Evolutionary conservation across 2,113 vertebrate species (phyloP), one percentile per base, ranked within the genome.

Genomic region (Taxidea taxus): DNA sequence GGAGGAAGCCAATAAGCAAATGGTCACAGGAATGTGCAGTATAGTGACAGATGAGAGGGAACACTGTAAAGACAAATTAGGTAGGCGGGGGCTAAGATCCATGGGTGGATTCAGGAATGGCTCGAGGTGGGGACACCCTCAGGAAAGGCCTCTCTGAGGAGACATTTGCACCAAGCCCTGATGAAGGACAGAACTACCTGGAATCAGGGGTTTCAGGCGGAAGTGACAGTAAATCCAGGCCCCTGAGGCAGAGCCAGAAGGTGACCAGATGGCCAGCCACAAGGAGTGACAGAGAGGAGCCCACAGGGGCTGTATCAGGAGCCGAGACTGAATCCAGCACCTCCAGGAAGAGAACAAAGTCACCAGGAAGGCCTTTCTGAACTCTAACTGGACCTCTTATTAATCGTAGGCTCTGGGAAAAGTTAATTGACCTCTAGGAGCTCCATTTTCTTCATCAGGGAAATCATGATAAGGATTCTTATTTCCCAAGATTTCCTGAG

Each of bases 271-370:
- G 70, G 34, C 56, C 1, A 1, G 27, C 56, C 3, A 1, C 25
- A 23, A 5, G 0, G n/a, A 51, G 91, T 18, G 27, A 42, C 5
- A 23, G 31, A 27, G 31, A 13, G 34, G 51, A 5, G 31, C 1
- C 9, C 8, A 3, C 0, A 0, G 27, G 11, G n/a, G 9, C 11
- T 4, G 1, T 1, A 13, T 2, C 3, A 62, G 90, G 70, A 23
- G 42, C 13, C 56, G 37, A 80, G 86, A 44, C 31, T 37, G 29
- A 9, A 11, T 25, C 62, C 10, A 21, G 7, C 9, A 9, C 58
- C 14, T 12, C 39, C 18, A 7, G 54, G 44, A 18, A 66, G 20
- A 49, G 49, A 15, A 44, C 1, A 15, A n/a, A 47, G 29, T 29
- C 29, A 66, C 4, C 2, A 3, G 51, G 37, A 5, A 21, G 31